Percentiles rank a stretch among this genome's conserved stretches.
Conservation (phyloP, 2,888 invertebrate genomes). For the Cryptocephalus primarius region DNA sequence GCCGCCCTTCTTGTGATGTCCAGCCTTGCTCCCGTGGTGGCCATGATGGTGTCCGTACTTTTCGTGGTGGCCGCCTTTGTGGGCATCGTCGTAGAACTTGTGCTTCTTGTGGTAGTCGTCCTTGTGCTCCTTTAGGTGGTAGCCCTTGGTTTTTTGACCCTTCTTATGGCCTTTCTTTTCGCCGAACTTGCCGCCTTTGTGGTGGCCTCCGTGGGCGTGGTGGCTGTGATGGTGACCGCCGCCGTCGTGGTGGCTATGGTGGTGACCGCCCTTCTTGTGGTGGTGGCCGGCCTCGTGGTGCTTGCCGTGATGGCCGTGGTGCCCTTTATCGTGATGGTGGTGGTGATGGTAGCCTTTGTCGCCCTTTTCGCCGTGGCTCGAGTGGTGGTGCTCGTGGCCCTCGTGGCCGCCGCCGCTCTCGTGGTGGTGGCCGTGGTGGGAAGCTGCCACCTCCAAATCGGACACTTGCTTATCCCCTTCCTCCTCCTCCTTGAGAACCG, state of each 20-base stretch:
- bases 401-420: constrained; percentile 60
- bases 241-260: constrained; percentile 70
- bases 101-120: constrained; percentile 81
- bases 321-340: constrained; percentile 69
- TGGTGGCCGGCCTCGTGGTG: constrained; percentile 69
- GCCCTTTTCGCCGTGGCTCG: constrained; percentile 62
- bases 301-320: constrained; percentile 65
- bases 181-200: constrained; percentile 69
- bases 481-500: constrained; percentile 6
- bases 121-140: constrained; percentile 76
- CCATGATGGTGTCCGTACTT: constrained; percentile 73
- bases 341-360: constrained; percentile 65
- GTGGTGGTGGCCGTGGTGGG: constrained; percentile 39
- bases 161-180: constrained; percentile 79
- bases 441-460: constrained; percentile 41
- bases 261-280: constrained; percentile 67
- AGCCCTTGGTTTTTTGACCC: constrained; percentile 72
- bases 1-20: constrained; percentile 72
- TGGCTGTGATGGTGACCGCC: constrained; percentile 66
- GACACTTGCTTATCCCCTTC: constrained; percentile 2
- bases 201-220: constrained; percentile 65
- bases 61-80: constrained; percentile 73
- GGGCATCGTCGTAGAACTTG: constrained; percentile 80
- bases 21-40: constrained; percentile 65
- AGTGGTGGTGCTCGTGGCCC: constrained; percentile 56